Conservation (phyloP, 2,797 vertebrate species). For the Cyprinella venusta region DNA sequence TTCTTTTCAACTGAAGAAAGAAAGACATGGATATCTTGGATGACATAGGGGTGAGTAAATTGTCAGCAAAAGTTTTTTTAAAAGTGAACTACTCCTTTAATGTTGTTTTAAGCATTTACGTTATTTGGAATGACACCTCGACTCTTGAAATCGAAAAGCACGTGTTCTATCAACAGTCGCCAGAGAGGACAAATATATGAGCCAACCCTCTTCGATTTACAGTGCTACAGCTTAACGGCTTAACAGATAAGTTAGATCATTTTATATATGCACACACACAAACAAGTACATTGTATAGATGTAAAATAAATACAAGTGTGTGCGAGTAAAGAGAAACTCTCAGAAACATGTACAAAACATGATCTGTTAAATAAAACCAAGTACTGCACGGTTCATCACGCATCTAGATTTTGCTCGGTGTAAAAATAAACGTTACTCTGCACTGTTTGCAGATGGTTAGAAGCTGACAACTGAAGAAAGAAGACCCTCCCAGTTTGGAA, state of each 20-base stretch:
- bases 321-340: slow-evolving; percentile 49
- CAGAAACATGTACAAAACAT: slow-evolving; percentile 55
- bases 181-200: slow-evolving; percentile 59
- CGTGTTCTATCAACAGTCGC: slow-evolving; percentile 18
- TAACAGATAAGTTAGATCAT: slow-evolving; percentile 43
- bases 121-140: background rate
- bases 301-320: slow-evolving; percentile 48
- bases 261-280: background rate
- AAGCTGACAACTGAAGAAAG: slow-evolving; percentile 68
- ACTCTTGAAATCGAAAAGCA: slow-evolving; percentile 10
- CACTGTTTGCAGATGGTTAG: slow-evolving; percentile 64
- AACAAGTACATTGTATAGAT: slow-evolving; percentile 46
- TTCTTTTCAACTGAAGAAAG: too few relatives aligned
- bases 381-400: slow-evolving; percentile 48
- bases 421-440: slow-evolving; percentile 86
- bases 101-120: background rate
- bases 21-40: too few relatives aligned
- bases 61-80: too few relatives aligned
- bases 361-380: slow-evolving; percentile 45
- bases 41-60: too few relatives aligned
- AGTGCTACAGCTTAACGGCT: slow-evolving; percentile 55
- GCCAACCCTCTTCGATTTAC: slow-evolving; percentile 49
- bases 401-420: slow-evolving; percentile 60
- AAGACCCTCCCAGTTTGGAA: slow-evolving; percentile 53
- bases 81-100: background rate